Conservation (phyloP, 2,888 invertebrate species). For the Coelopa pilipes region DNA sequence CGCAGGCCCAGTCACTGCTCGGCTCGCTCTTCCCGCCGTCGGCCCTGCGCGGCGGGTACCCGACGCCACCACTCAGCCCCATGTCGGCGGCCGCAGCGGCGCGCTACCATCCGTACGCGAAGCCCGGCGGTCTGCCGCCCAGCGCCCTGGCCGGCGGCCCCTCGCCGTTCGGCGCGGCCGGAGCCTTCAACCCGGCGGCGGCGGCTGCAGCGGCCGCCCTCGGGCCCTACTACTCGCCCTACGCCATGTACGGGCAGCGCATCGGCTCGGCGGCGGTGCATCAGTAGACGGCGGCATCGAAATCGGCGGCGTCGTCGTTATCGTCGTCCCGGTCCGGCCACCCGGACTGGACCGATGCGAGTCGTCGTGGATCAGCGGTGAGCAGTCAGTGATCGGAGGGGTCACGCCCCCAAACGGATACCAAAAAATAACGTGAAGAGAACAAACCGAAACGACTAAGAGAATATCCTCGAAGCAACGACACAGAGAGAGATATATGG, state of each 20-base stretch:
- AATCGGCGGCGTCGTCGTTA: no score
- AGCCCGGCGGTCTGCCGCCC: constrained; percentile 77
- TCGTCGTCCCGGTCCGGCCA: no score
- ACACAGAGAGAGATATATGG: no score
- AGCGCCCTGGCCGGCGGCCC: constrained; percentile 74
- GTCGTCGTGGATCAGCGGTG: no score
- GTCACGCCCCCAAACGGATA: constrained; percentile 30
- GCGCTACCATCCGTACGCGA: constrained; percentile 93
- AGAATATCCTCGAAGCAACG: no score
- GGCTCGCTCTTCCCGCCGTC: constrained; percentile 80
- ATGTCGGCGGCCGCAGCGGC: constrained; percentile 80
- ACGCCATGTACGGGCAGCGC: constrained; percentile 89
- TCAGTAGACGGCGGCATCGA: constrained; percentile 70
- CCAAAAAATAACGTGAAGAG: constrained; percentile 23
- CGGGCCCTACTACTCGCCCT: constrained; percentile 89
- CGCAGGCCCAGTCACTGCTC: constrained; percentile 72
- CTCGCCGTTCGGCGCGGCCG: constrained; percentile 83
- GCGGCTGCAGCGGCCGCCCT: constrained; percentile 70
- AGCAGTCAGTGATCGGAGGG: no score
- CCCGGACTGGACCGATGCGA: no score
- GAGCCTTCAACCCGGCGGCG: constrained; percentile 79
- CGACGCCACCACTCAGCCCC: constrained; percentile 84
- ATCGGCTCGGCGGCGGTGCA: constrained; percentile 86
- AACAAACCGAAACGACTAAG: background rate
- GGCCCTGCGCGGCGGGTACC: constrained; percentile 80